Conservation (phyloP, 1,140 invertebrate genomes). For the Anthonomus grandis region DNA sequence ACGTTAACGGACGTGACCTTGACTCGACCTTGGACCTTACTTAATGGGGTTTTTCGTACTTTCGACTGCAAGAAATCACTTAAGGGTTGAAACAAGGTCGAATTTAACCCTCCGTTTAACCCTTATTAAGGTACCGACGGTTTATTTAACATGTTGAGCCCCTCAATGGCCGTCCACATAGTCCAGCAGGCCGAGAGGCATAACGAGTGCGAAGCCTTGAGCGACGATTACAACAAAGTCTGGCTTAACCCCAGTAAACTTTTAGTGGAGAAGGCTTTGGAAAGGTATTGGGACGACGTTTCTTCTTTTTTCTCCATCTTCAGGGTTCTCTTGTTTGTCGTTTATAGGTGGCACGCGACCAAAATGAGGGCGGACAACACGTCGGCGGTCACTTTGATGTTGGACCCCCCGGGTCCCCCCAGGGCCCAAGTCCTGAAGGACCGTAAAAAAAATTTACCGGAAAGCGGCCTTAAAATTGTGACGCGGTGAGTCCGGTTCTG, state of each 20-base stretch:
- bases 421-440: conserved; percentile 60
- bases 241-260: conserved; percentile 90
- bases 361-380: conserved; percentile 92
- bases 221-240: conserved; percentile 45
- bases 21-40: too few relatives aligned
- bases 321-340: neutral
- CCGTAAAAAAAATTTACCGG: conserved; percentile 42
- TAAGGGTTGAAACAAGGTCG: too few relatives aligned
- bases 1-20: too few relatives aligned
- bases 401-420: conserved; percentile 87
- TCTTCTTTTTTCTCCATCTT: neutral
- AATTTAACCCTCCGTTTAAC: neutral
- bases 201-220: conserved; percentile 64
- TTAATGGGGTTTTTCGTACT: too few relatives aligned
- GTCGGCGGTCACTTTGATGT: conserved; percentile 87
- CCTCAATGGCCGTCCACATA: conserved; percentile 78
- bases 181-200: conserved; percentile 77
- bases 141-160: conserved; percentile 91
- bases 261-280: conserved; percentile 82
- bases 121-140: conserved; percentile 85
- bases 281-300: conserved; percentile 45
- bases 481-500: conserved; percentile 29
- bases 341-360: conserved; percentile 61
- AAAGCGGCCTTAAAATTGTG: conserved; percentile 41
- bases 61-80: too few relatives aligned